Conservation (phyloP, 1,140 invertebrate genomes). For the Drosophila albomicans region DNA sequence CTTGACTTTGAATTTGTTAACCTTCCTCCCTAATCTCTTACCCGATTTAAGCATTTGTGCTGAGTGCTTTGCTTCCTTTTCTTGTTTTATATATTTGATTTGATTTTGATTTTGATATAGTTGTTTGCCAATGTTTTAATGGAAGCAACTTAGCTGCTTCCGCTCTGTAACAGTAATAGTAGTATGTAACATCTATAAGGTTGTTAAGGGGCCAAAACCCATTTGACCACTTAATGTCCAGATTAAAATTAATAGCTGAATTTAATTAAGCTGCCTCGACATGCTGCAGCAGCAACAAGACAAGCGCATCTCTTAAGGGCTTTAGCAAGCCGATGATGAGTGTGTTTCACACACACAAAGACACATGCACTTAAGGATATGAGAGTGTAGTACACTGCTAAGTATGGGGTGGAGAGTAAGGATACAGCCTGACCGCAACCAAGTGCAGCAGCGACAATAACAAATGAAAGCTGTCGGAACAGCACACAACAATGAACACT, state of each 20-base stretch:
- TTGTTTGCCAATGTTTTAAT: constrained; percentile 17
- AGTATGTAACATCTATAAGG: neutral
- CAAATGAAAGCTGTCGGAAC: constrained; percentile 67
- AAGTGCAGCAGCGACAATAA: constrained; percentile 78
- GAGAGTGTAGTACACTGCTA: constrained; percentile 45
- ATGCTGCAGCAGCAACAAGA: constrained; percentile 41
- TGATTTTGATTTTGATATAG: constrained; percentile 26
- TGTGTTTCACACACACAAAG: constrained; percentile 28
- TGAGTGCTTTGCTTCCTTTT: constrained; percentile 8
- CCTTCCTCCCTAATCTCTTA: neutral
- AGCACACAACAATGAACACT: constrained; percentile 53
- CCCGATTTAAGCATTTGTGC: neutral
- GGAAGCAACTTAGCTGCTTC: constrained; percentile 13
- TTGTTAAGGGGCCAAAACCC: neutral
- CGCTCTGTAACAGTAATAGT: neutral
- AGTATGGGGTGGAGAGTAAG: constrained; percentile 24
- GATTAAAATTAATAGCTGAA: constrained; percentile 73
- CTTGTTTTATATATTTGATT: constrained; percentile 16
- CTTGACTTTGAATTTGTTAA: constrained; percentile 28
- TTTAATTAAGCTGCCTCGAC: constrained; percentile 72
- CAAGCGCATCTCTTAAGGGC: constrained; percentile 50
- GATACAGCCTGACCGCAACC: constrained; percentile 56
- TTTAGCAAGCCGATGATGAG: constrained; percentile 70
- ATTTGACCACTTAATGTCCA: constrained; percentile 49
- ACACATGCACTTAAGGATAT: constrained; percentile 37